Base-by-base conservation (phyloP, 1,140 invertebrate species). In the Eciton burchellii region DNA sequence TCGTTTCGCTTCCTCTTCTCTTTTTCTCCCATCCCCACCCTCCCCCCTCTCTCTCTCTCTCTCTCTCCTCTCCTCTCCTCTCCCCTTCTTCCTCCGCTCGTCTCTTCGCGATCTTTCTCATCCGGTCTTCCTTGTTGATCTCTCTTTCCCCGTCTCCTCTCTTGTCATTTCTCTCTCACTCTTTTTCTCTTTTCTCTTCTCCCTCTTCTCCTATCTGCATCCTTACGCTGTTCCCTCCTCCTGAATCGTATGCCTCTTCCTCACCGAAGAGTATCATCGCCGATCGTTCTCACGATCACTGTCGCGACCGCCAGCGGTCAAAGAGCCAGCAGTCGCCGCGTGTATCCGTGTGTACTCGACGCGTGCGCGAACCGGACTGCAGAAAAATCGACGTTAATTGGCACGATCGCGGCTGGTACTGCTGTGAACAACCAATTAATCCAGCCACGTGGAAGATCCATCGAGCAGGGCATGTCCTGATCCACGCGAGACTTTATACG, bases 251-350 rank as follows among this genome's bases (percentile, higher is more conserved):
- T 72, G 66, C 66, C 57, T 81, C 68, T 81, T 49, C 21, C 56
- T 62, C 56, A 26, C 21, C 68, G n/a, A 72, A 57, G 29, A 60
- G 35, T 56, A 73, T 60, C 56, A 81, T 81, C 43, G 59, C 12
- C 56, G 54, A 73, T 81, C 68, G 77, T 81, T 72, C 54, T 29
- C 77, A 81, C 68, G 65, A 72, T 81, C 68, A 81, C 68, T 72
- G 54, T 81, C 29, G 77, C 56, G 54, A 16, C 68, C 54, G 47
- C 11, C 68, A 60, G 45, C 68, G 54, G 19, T 54, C 56, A 68
- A 60, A 3, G 24, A 73, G 21, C 56, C 21, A 77, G 74, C 35
- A 26, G 45, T 52, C 26, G 57, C 11, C n/a, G 60, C 16, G 24
- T 24, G 29, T 41, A 76, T 19, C 63, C 16, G 26, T 16, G 62